Base-by-base conservation (phyloP, 1,140 invertebrate genomes). In the Drosophila prosaltans region DNA sequence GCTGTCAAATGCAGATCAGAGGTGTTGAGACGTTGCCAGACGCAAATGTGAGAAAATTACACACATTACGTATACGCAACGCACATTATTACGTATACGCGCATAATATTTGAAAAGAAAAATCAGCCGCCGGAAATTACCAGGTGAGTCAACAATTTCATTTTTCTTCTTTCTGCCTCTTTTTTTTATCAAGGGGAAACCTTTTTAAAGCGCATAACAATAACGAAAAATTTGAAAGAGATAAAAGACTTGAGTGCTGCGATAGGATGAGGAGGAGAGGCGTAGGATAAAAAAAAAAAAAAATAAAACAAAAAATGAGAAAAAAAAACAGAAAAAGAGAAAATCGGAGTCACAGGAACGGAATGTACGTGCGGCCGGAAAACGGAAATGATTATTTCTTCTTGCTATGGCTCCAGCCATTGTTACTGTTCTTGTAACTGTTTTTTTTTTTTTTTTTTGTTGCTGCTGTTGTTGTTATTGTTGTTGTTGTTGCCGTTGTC, bases 181-280 rank as follows among this genome's bases (percentile, higher is more conserved):
- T 41, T 51, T 9, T 51, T 48, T 71, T 80, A 89, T 83, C 84
- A 77, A 72, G 83, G 80, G 78, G 78, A 24, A 88, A 88, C 83
- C 83, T 88, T 88, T 77, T 88, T 83, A 79, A 88, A 88, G 72
- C 83, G 83, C 73, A 88, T 88, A 88, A 88, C 83, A 88, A 88
- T 88, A 88, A 88, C 83, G 80, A 88, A 88, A 48, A 88, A 88
- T 89, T 88, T 89, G 77, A 88, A 88, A 83, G 84, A 88, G 80
- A 88, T 89, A 88, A 88, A 89, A 83, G 84, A 88, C 84, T 65
- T 65, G 73, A 77, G 39, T 51, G 45, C 45, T 26, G 45, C 45
- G 45, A 51, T 51, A 26, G 45, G 21, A 24, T 24, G 45, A 8
- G 45, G n/a, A 21, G 45, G 16, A 2, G 10, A 11, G 16, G 16